These are phyloP conservation scores for Crotalus horridus DNA, from an alignment of 2,113 vertebrate genomes.

Conservation along the genomic window DNA sequence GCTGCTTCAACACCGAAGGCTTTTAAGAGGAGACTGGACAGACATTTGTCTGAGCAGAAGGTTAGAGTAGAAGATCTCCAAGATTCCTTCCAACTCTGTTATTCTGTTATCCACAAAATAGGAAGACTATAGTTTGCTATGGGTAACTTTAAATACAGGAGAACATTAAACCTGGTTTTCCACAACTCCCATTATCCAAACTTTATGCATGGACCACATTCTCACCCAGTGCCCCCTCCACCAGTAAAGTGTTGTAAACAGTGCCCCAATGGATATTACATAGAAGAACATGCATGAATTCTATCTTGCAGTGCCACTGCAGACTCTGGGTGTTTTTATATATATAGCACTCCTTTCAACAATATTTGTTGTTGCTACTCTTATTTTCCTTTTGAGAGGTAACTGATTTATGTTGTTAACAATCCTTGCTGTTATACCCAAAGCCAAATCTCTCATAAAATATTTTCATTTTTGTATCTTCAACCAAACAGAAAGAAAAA, in stretches of 20 bases:
- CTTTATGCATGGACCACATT: neutral
- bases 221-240: neutral
- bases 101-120: neutral
- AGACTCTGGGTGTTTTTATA: neutral
- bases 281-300: neutral
- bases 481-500: neutral
- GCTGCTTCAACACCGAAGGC: neutral
- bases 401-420: conserved; percentile 1
- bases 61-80: neutral
- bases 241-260: neutral
- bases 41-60: neutral
- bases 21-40: neutral
- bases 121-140: neutral
- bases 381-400: conserved; percentile 1
- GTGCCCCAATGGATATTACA: neutral
- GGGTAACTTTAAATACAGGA: neutral
- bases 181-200: conserved; percentile 2
- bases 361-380: neutral
- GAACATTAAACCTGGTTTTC: neutral
- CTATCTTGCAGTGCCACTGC: no score
- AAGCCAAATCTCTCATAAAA: conserved; percentile 9
- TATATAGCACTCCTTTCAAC: neutral
- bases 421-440: neutral
- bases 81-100: neutral
- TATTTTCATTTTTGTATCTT: conserved; percentile 19